Conservation (phyloP, 2,113 vertebrate genomes). For the Phaethornis superciliosus region DNA sequence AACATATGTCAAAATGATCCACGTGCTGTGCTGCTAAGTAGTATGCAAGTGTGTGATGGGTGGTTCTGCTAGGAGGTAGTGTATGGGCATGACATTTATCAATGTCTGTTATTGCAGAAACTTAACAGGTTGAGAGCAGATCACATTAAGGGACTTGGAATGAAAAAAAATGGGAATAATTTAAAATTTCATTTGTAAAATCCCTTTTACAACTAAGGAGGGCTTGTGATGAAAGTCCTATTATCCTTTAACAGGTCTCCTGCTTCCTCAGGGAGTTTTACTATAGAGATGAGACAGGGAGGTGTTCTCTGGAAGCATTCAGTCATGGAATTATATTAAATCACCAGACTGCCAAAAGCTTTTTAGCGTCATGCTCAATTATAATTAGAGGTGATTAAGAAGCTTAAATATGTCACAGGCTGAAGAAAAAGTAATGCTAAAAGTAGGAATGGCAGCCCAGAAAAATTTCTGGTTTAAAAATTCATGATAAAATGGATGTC, state of each 20-base stretch:
- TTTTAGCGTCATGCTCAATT: conserved; percentile 20
- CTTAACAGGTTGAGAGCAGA: background rate
- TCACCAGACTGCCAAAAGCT: conserved; percentile 31
- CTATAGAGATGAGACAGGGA: conserved; percentile 43
- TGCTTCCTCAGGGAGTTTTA: conserved; percentile 27
- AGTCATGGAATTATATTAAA: conserved; percentile 54
- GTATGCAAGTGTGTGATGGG: background rate
- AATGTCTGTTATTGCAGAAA: background rate
- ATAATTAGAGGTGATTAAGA: conserved; percentile 53
- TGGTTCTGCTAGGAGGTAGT: background rate
- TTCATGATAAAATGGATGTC: background rate
- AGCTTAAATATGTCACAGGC: conserved; percentile 33
- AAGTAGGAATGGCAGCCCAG: conserved; percentile 49
- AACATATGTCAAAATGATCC: background rate
- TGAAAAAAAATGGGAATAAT: conserved; percentile 32
- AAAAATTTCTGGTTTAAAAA: conserved; percentile 34
- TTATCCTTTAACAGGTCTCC: conserved; percentile 43
- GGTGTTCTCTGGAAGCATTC: conserved; percentile 32
- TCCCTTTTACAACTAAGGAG: conserved; percentile 36
- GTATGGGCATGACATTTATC: background rate
- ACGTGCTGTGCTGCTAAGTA: background rate
- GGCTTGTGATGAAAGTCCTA: background rate
- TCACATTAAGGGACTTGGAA: conserved; percentile 15
- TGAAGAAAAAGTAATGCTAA: conserved; percentile 22
- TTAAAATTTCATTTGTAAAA: conserved; percentile 51